These are phyloP conservation scores for Girardinus metallicus DNA, from an alignment of 2,797 vertebrate genomes.

Conservation along the genomic window DNA sequence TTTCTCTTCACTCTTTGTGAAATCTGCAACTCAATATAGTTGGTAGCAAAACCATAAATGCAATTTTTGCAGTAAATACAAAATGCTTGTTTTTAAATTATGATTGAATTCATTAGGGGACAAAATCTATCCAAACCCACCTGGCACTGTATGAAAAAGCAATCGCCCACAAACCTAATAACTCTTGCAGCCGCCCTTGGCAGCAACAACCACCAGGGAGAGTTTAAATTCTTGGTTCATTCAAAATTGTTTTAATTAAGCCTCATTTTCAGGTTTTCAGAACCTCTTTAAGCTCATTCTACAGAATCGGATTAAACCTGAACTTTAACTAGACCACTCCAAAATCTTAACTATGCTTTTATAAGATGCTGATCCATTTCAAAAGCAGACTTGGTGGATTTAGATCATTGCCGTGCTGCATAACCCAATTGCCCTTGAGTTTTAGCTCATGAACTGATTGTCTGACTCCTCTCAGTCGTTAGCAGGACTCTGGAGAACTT, in stretches of 20 bases:
- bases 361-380: background rate
- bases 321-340: background rate
- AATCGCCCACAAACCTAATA: background rate
- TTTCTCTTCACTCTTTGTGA: background rate
- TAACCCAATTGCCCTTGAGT: background rate
- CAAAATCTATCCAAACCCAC: background rate
- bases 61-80: background rate
- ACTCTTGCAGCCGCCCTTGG: background rate
- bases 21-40: background rate
- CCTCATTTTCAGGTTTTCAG: background rate
- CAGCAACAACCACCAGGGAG: background rate
- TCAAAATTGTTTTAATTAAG: background rate
- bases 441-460: background rate
- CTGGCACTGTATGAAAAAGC: background rate
- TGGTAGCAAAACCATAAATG: background rate
- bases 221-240: too few relatives aligned
- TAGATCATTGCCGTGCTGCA: background rate
- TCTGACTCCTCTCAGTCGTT: too few relatives aligned
- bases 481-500: too few relatives aligned
- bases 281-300: background rate
- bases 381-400: background rate
- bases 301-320: background rate
- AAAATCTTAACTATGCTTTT: background rate
- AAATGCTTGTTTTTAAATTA: background rate
- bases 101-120: background rate